A percentile compares a stretch with the other conserved stretches of the same genome.
phyloP scores from a whole-genome alignment of 1,140 invertebrate genomes.

The Cephus cinctus region DNA sequence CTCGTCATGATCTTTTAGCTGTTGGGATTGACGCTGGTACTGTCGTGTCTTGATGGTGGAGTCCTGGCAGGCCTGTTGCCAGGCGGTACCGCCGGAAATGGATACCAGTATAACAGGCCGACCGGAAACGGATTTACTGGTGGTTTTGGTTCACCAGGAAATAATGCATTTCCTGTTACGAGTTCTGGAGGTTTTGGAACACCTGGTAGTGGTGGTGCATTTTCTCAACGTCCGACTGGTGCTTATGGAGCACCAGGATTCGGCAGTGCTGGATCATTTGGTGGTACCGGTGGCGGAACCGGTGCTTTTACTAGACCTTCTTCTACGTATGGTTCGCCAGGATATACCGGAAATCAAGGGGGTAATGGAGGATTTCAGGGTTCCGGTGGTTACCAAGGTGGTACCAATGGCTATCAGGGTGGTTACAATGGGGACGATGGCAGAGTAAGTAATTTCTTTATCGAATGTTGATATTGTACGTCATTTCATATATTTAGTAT shows the following conservation, averaged over 20 bases:
- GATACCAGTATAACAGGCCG: constrained; percentile 46
- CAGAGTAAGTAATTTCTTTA: constrained; percentile 36
- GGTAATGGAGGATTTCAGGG: constrained; percentile 21
- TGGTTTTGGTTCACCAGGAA: constrained; percentile 16
- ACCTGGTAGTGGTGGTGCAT: constrained; percentile 21
- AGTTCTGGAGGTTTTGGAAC: constrained; percentile 14
- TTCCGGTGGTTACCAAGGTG: constrained; percentile 20
- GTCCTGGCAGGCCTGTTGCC: constrained; percentile 40
- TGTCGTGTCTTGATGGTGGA: constrained; percentile 32
- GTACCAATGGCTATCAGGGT: constrained; percentile 8
- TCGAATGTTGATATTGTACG: too few relatives aligned
- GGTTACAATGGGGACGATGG: constrained; percentile 32
- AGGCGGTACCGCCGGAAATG: constrained; percentile 27
- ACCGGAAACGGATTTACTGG: constrained; percentile 8
- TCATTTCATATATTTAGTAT: too few relatives aligned
- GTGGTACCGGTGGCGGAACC: constrained; percentile 12
- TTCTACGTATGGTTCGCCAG: constrained; percentile 15
- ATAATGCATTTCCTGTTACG: too few relatives aligned
- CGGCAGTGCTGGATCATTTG: constrained; percentile 8
- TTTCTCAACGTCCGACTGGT: constrained; percentile 8
- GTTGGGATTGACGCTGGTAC: constrained; percentile 24
- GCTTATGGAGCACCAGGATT: constrained; percentile 36
- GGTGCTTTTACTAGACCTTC: constrained; percentile 9
- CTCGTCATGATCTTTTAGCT: too few relatives aligned
- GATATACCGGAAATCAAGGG: constrained; percentile 18